Percentiles rank a stretch among this genome's conserved stretches.
Conservation (phyloP, 1,140 invertebrate genomes). For the Drosophila auraria region DNA sequence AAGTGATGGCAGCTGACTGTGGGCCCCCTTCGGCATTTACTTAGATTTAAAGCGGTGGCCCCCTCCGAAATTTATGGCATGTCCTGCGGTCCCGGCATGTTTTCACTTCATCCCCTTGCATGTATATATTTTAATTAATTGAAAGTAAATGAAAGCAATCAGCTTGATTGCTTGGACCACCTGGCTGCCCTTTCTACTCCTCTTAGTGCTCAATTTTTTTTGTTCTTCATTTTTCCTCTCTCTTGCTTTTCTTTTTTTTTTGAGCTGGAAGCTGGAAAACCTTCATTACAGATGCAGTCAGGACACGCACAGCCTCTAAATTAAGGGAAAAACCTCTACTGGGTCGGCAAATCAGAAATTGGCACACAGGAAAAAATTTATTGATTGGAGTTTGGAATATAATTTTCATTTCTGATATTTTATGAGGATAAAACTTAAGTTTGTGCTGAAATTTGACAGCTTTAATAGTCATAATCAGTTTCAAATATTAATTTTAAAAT, state of each 20-base stretch:
- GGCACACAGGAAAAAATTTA: background rate
- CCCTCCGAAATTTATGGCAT: conserved; percentile 28
- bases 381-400: too few relatives aligned
- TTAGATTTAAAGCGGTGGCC: conserved; percentile 54
- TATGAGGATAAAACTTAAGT: too few relatives aligned
- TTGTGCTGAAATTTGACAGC: too few relatives aligned
- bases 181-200: conserved; percentile 10
- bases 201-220: conserved; percentile 5
- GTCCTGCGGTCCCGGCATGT: conserved; percentile 23
- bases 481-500: too few relatives aligned
- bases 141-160: conserved; percentile 81
- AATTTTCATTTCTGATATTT: too few relatives aligned
- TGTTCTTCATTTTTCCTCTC: conserved; percentile 8
- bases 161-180: conserved; percentile 64
- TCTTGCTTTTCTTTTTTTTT: conserved; percentile 7
- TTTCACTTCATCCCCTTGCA: background rate
- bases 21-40: conserved; percentile 38
- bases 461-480: too few relatives aligned
- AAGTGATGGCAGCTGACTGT: conserved; percentile 45
- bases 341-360: conserved; percentile 2
- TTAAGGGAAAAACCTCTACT: conserved; percentile 1
- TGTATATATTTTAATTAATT: conserved; percentile 73
- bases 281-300: conserved; percentile 37
- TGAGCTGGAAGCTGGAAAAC: background rate
- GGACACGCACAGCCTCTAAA: conserved; percentile 31